Base-by-base conservation (phyloP, 53 echinoderm and acorn worm species). In the Echinarachnius parma region DNA sequence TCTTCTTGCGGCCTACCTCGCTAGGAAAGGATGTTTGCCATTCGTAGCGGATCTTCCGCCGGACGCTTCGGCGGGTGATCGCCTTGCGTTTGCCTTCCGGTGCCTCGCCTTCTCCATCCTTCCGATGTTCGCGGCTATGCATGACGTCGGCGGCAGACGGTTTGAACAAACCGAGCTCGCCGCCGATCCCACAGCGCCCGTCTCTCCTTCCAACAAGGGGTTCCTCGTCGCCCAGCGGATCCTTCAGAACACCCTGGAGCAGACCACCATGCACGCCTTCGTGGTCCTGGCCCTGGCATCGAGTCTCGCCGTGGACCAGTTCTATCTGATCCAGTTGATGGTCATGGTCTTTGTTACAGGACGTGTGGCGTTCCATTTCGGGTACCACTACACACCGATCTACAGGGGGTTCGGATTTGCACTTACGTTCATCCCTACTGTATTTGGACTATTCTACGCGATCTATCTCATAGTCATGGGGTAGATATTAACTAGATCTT, bases 201-300 rank as follows among this genome's bases (percentile, higher is more conserved):
- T 62, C 16, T 37, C 75, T 36, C 9, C 27, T 34, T 20, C 62
- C 45, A 31, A 28, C 46, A 61, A 29, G 62, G 27, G 22, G 47
- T 81, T 81, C 61, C 46, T 31, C 28, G 32, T 69, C 46, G n/a
- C 36, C 14, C 68, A 76, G 11, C 79, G 89, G 15, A 76, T 84
- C 21, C 80, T 89, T 3, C 89, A 89, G 62, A 89, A 89, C 39
- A 89, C 89, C 7, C 53, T 87, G 33, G 88, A 87, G 30, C 88
- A 87, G 57, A 79, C 83, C 10, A 48, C 60, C 11, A 3, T 78
- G 71, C 83, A 87, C 61, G 66, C 83, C 19, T 69, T 79, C 11
- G 21, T 66, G 18, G 66, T 79, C 42, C 65, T 79, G 36, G 61
- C 66, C 18, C 64, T 87, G 1, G 48, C 83, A 8, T 82, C 88